These are phyloP conservation scores for Jordanella pulchra DNA, from an alignment of 2,797 vertebrate species.

Conservation along the genomic window DNA sequence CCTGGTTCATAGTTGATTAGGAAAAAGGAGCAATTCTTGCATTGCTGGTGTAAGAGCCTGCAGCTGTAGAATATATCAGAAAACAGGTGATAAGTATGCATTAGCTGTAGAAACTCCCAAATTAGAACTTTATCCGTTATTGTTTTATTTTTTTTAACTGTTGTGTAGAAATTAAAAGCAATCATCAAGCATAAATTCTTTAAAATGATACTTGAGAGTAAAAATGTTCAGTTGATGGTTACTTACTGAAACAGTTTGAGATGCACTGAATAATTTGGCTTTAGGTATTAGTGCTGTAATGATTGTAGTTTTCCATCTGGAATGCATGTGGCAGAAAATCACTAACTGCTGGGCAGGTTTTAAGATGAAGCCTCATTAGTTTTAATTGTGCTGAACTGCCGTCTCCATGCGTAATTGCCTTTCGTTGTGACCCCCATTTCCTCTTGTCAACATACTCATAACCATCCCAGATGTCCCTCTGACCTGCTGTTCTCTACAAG, in stretches of 20 bases:
- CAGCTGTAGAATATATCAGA: background rate
- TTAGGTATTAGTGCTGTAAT: slow-evolving; percentile 50
- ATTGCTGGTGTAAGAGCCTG: background rate
- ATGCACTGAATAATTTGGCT: slow-evolving; percentile 35
- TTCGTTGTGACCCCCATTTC: slow-evolving; percentile 74
- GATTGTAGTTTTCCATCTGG: slow-evolving; percentile 72
- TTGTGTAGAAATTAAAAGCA: background rate
- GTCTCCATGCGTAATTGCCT: slow-evolving; percentile 74
- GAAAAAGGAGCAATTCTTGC: background rate
- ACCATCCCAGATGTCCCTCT: slow-evolving; percentile 68
- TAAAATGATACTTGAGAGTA: background rate
- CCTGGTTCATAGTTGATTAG: background rate
- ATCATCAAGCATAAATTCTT: background rate
- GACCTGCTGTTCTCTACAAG: slow-evolving; percentile 44
- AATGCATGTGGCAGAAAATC: slow-evolving; percentile 78
- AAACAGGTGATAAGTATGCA: background rate
- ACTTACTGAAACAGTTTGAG: slow-evolving; percentile 34
- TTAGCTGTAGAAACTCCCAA: background rate
- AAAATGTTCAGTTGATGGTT: slow-evolving; percentile 15
- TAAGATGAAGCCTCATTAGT: slow-evolving; percentile 76
- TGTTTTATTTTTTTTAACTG: background rate
- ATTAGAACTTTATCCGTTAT: background rate
- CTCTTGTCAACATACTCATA: slow-evolving; percentile 75
- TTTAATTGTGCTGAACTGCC: slow-evolving; percentile 76
- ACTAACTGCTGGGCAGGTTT: slow-evolving; percentile 65